Percentiles rank a stretch among this genome's conserved stretches.
Evolutionary conservation across 35 echinoderm and acorn worm species (phyloP).

Genomic region (Ophioderma brevispina): DNA sequence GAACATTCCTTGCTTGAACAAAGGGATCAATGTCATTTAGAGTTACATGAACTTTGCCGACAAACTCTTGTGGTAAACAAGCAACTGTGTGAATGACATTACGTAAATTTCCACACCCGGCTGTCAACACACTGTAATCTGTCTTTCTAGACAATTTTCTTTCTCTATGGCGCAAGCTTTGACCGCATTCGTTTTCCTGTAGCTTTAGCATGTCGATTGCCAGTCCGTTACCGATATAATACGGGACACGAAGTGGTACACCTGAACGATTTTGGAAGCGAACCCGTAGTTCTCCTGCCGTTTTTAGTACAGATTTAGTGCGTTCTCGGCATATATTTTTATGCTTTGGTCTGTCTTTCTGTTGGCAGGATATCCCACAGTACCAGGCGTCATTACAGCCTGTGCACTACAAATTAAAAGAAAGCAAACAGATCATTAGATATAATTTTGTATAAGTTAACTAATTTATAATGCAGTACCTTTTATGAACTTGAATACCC

Average conservation of each 20-base stretch:
- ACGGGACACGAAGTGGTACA: not conserved
- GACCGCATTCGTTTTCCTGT: too few species aligned
- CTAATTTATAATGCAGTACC: too few species aligned
- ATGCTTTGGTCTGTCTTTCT: not conserved
- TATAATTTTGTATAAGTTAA: too few species aligned
- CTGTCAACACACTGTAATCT: conserved; percentile 42
- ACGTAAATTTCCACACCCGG: conserved; percentile 57
- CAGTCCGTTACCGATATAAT: conserved; percentile 61
- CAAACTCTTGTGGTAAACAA: conserved; percentile 45
- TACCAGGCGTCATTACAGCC: conserved; percentile 8
- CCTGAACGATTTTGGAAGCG: not conserved
- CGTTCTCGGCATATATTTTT: not conserved
- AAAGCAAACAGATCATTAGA: too few species aligned
- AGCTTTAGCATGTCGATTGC: conserved; percentile 65
- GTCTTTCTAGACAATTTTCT: too few species aligned
- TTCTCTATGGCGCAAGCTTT: too few species aligned
- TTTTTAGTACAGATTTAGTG: not conserved
- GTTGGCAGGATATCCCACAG: conserved; percentile 11
- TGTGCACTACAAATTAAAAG: too few species aligned
- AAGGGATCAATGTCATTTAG: conserved; percentile 63
- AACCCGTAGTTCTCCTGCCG: not conserved
- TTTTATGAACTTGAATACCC: too few species aligned
- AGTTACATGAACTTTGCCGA: conserved; percentile 35
- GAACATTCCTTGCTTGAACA: conserved; percentile 61
- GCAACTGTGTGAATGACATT: conserved; percentile 50